phyloP scores from a whole-genome alignment of 1,140 invertebrate genomes.

The Drosophila kikkawai region DNA sequence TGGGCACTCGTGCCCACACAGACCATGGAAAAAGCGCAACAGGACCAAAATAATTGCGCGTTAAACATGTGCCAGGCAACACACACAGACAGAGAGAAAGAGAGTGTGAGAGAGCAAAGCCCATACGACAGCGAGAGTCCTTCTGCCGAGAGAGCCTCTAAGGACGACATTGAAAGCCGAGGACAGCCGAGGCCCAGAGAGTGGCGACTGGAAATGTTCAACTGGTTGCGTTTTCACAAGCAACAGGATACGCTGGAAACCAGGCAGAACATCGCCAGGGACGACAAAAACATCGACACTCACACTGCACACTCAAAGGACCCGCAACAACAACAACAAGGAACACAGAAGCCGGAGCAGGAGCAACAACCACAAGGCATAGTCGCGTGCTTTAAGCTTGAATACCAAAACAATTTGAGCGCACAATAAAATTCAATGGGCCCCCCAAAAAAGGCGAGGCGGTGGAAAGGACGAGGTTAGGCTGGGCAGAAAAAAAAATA shows the following conservation, averaged over 20 bases:
- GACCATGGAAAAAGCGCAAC: slow-evolving; percentile 71
- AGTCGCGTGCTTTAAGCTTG: slow-evolving; percentile 80
- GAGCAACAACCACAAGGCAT: slow-evolving; percentile 31
- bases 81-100: slow-evolving; percentile 18
- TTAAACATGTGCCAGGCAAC: slow-evolving; percentile 81
- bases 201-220: slow-evolving; percentile 72
- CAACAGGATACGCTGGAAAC: slow-evolving; percentile 80
- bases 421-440: slow-evolving; percentile 81
- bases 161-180: slow-evolving; percentile 62
- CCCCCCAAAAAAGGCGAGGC: slow-evolving; percentile 38
- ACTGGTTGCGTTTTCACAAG: slow-evolving; percentile 80
- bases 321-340: slow-evolving; percentile 33
- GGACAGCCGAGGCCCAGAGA: slow-evolving; percentile 49
- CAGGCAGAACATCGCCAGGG: slow-evolving; percentile 64
- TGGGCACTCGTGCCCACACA: slow-evolving; percentile 26
- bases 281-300: slow-evolving; percentile 57
- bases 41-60: slow-evolving; percentile 83
- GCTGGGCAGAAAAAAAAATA: slow-evolving; percentile 23
- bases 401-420: slow-evolving; percentile 83
- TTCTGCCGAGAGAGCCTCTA: slow-evolving; percentile 18
- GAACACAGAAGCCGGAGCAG: background rate
- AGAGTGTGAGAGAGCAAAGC: background rate
- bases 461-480: slow-evolving; percentile 14
- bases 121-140: slow-evolving; percentile 5
- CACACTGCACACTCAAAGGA: slow-evolving; percentile 24